phyloP scores from a whole-genome alignment of 2,113 vertebrate species.

The Tyto alba region DNA sequence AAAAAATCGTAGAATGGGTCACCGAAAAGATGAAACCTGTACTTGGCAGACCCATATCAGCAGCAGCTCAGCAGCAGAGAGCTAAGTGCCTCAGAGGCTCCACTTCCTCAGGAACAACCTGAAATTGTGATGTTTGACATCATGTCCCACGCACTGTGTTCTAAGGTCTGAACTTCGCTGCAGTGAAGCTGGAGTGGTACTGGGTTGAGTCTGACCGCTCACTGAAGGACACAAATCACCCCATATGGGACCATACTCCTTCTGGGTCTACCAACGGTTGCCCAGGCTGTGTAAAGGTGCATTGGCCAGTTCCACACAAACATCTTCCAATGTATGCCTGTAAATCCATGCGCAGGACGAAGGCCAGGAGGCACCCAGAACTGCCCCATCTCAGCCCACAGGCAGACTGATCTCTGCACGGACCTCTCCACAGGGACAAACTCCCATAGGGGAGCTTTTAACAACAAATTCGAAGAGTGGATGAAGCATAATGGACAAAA shows the following conservation, averaged over 20 bases:
- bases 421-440: background rate
- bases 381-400: background rate
- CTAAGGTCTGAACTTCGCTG: background rate
- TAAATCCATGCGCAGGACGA: too few relatives aligned
- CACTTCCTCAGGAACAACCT: background rate
- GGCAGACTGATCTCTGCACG: too few relatives aligned
- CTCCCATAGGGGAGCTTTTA: background rate
- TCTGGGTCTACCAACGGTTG: background rate
- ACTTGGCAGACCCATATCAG: background rate
- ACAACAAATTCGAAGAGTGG: background rate
- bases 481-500: background rate
- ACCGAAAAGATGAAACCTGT: background rate
- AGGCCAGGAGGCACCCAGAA: background rate
- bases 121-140: background rate
- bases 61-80: background rate
- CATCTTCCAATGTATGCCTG: background rate
- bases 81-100: background rate
- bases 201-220: background rate
- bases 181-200: accelerated
- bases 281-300: background rate
- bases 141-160: background rate
- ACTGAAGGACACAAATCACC: constrained; percentile 74
- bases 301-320: constrained; percentile 54
- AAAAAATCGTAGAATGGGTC: background rate
- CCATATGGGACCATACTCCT: constrained; percentile 73